Base-by-base conservation (phyloP, 2,113 vertebrate species). In the Cyprinodon tularosa region DNA sequence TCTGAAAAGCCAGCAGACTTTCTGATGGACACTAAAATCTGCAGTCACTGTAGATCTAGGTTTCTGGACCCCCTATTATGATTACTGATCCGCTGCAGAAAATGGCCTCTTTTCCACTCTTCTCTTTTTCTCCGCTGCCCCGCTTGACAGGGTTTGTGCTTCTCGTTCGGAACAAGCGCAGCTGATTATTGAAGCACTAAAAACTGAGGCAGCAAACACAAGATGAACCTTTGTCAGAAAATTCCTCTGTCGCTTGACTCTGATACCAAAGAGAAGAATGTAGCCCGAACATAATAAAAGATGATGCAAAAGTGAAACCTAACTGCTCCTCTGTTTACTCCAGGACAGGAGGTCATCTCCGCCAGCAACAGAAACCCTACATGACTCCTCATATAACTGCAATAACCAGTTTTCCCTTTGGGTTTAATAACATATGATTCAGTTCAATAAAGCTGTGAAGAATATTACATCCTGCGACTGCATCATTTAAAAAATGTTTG, bases 31-130 rank as follows among this genome's bases (percentile, higher is more conserved):
- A 40, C 42, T 70, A 29, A 66, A 66, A 15, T 66, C 39, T 13
- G 39, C n/a, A 48, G 37, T 70, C 14, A 14, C 36, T n/a, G 14
- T 36, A 61, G 68, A 68, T 45, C 40, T 44, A 12, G 10, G n/a
- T 39, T 61, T 64, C 47, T 64, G 66, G 47, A 69, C 63, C 38
- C 63, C 62, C 63, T 63, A 63, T 47, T 20, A 69, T 57, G 47
- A 62, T 70, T 69, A 57, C 66, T 17, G 42, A 70, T 45, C 60
- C 63, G 67, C n/a, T 22, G 44, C 42, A 47, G 65, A 48, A 47
- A 14, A 47, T 8, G 60, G 60, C n/a, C 60, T 20, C 45, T 20
- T 20, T 42, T 53, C 12, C 15, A n/a, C 40, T 22, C 40, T 12
- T 14, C 15, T 38, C 10, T 68, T 42, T 39, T 47, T 44, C 0